Evolutionary conservation across 2,888 invertebrate genomes (phyloP), one percentile per base, ranked within the genome.

Genomic region (Andrena dorsata): DNA sequence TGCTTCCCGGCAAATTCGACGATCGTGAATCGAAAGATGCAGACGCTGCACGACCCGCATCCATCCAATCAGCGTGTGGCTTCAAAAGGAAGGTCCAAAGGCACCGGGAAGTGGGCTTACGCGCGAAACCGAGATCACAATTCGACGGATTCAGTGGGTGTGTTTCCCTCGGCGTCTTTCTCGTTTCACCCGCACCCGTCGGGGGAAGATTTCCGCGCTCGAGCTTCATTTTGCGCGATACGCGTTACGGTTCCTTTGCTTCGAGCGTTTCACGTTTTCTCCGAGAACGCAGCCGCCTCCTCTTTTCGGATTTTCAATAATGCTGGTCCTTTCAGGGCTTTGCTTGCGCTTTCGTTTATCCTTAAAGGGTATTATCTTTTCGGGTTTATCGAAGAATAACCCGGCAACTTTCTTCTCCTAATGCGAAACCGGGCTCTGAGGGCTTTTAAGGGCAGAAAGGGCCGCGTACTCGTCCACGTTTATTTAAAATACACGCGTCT

Each of bases 31-130:
- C 73, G 76, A 64, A 86, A 86, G 80, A 86, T 89, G 92, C 90
- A 86, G 87, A 90, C 90, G 88, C 80, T 76, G 89, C 90, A 86
- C 70, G 80, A 84, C 92, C 92, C 90, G 91, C 90, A 92, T 91
- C 89, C 89, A 87, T 90, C 90, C 92, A 91, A 92, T 92, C 92
- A 91, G 86, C 77, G 68, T 61, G 79, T 65, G 76, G 13, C 64
- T 28, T 69, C 47, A 73, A 77, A 75, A 56, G 77, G 30, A 23
- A 64, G 58, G 1, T 30, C 58, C 32, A 47, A 69, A 76, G 65
- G 61, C 72, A 23, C 28, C 56, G 63, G 80, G 61, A 77, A 87
- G 81, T 74, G 86, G 78, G 84, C 80, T 87, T 86, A 83, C 83
- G 80, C 78, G 84, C 75, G 76, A 88, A 86, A 83, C 83, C 82